These are phyloP conservation scores for Cheirogaleus major DNA, from an alignment of 2,797 vertebrate genomes.

Conservation along the genomic window DNA sequence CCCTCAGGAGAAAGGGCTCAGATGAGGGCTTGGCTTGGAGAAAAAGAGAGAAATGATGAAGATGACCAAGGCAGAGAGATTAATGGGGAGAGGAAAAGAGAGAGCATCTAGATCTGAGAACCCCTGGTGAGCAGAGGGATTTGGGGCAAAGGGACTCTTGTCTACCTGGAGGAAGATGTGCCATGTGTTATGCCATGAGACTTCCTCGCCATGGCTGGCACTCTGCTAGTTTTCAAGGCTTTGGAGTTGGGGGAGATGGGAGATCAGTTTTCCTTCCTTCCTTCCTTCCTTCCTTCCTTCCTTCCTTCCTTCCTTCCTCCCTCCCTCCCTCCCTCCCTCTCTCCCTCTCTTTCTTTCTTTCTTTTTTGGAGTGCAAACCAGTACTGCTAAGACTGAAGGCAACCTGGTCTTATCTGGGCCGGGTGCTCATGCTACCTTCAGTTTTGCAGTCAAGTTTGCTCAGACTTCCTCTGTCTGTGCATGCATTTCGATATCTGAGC, in stretches of 20 bases:
- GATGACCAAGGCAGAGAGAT: background rate
- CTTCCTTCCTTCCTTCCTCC: too few relatives aligned
- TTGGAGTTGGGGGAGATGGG: background rate
- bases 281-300: too few relatives aligned
- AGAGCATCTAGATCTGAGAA: background rate
- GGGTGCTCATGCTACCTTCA: background rate
- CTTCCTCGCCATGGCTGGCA: background rate
- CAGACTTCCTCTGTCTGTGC: background rate
- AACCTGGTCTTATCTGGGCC: background rate
- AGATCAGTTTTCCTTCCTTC: too few relatives aligned
- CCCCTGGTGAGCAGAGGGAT: background rate
- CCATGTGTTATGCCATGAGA: background rate
- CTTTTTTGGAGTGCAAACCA: background rate
- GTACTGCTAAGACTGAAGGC: background rate
- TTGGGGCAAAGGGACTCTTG: background rate
- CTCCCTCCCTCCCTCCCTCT: accelerated
- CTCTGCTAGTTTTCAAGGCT: background rate
- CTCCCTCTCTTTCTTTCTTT: too few relatives aligned
- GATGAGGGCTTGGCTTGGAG: background rate
- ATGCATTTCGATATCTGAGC: background rate
- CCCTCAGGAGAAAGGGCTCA: background rate
- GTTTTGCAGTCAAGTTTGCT: background rate
- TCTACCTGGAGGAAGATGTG: background rate
- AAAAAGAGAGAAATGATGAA: background rate
- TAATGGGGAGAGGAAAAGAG: background rate